A percentile compares a stretch with the other conserved stretches of the same genome.
Evolutionary conservation across 2,888 invertebrate species (phyloP).

Genomic region (Diploptera punctata): DNA sequence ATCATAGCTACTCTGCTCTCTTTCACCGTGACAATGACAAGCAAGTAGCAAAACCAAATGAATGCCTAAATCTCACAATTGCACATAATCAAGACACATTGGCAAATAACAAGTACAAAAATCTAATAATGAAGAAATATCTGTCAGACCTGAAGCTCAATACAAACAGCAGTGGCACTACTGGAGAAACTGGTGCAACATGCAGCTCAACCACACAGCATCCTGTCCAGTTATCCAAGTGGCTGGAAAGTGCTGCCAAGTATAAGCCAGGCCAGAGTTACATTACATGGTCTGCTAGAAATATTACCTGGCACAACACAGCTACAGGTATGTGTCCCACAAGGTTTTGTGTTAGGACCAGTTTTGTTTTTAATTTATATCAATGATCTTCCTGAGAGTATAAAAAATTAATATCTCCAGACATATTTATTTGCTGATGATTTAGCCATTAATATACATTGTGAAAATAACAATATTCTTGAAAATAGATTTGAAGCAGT

Average conservation of each 20-base stretch:
- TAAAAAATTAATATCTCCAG: too few relatives aligned
- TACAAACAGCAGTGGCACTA: neutral
- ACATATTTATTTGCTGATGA: too few relatives aligned
- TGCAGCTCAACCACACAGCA: neutral
- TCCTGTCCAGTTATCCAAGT: constrained; percentile 69
- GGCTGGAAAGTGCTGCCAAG: constrained; percentile 77
- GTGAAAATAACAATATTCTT: too few relatives aligned
- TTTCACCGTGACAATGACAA: neutral
- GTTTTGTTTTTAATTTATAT: too few relatives aligned
- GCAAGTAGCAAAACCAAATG: too few relatives aligned
- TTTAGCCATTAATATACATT: too few relatives aligned
- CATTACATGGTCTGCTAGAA: constrained; percentile 62
- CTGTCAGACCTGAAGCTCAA: neutral
- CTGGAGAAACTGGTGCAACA: neutral
- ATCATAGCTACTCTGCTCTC: constrained; percentile 29
- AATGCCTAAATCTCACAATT: neutral
- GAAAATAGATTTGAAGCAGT: too few relatives aligned
- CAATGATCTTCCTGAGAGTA: too few relatives aligned
- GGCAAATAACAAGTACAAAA: neutral
- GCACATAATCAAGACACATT: neutral
- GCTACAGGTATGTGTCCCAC: too few relatives aligned
- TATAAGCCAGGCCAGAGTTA: constrained; percentile 76
- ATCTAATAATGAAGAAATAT: neutral
- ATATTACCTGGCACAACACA: constrained; percentile 35
- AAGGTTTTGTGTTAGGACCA: too few relatives aligned